Evolutionary conservation across 2,113 vertebrate species (phyloP), one percentile per base, ranked within the genome.

Genomic region (Baryphthengus martii): DNA sequence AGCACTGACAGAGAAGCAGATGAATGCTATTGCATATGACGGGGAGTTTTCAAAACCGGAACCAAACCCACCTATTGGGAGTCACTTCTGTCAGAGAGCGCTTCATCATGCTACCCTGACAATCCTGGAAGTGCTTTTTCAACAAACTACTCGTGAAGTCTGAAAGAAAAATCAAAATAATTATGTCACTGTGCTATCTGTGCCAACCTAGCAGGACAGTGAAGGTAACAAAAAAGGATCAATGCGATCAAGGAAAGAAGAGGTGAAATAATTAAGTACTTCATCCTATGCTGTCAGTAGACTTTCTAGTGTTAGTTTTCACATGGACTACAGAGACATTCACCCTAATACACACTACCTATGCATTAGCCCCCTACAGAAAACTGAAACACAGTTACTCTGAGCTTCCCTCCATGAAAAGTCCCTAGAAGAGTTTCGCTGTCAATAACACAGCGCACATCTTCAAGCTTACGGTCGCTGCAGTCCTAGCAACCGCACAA

Each of bases 101-200:
- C 68, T 45, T 86, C 29, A 26, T 42, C 68, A 40, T 20, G 16
- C 29, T 10, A 75, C 44, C 20, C 61, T 75, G 81, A 84, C 80
- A 85, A 39, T 2, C 23, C 56, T 12, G 29, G 42, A 62, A 63
- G 4, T 11, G 61, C 35, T 78, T 56, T 70, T 80, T 33, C 67
- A 79, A 72, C 44, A 73, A 95, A 83, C 49, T 44, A 52, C 45
- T 77, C 24, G 70, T 0, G 6, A 40, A 58, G 24, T 35, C 73
- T 76, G 79, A 94, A 92, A 53, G 71, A 61, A 58, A 82, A 95
- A 83, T 76, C 62, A 73, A 58, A 80, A 90, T 0, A 87, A 89
- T 86, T 73, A 68, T n/a, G 47, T 56, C 73, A 66, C 21, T 58
- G 40, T 9, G 16, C 8, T 65, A n/a, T 26, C 44, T 47, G 12